Evolutionary conservation across 2,113 vertebrate genomes (phyloP), one percentile per base, ranked within the genome.

Genomic region (Notothenia coriiceps): DNA sequence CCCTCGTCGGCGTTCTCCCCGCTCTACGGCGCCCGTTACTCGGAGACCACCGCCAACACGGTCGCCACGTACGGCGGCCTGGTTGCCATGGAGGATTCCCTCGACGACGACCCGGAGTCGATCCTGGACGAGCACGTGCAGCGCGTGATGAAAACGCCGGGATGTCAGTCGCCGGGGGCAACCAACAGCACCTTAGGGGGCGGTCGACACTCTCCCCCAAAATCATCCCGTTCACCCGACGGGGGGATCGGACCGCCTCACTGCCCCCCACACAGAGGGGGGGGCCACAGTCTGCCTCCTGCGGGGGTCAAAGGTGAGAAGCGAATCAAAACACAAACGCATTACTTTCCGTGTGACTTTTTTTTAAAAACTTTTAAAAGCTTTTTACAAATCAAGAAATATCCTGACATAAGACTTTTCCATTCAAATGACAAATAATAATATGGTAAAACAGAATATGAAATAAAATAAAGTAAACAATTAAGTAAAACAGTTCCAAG

Each of bases 51-150:
- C 72, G 88, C 93, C 15, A 89, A 87, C 83, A 64, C 91, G 13
- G 91, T 75, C 17, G 57, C 88, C 64, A 91, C 92, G 52, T 96
- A 96, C 0, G 75, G 92, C 1, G 96, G 94, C 77, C 93, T 96
- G 85, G 91, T 93, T 22, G 95, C 95, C 87, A 91, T 96, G 79
- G 95, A 95, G 60, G 97, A 98, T 8, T 93, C 95, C 0, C 96
- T 97, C 0, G 96, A 98, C 62, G 98, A 98, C 35, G 96, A 98
- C 92, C 97, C 97, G 0, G 97, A 99, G 79, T 97, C 96, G 83
- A 98, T 99, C 83, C 94, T 98, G 15, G 98, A 99, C 0, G 97
- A 99, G 18, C 97, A 97, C 0, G 97, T 98, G 6, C 97, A 97
- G 80, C 95, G 98, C 0, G 97, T 98, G 77, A 96, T 98, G 96